Conservation (phyloP, 2,888 invertebrate species). For the Pachydiplax longipennis region DNA sequence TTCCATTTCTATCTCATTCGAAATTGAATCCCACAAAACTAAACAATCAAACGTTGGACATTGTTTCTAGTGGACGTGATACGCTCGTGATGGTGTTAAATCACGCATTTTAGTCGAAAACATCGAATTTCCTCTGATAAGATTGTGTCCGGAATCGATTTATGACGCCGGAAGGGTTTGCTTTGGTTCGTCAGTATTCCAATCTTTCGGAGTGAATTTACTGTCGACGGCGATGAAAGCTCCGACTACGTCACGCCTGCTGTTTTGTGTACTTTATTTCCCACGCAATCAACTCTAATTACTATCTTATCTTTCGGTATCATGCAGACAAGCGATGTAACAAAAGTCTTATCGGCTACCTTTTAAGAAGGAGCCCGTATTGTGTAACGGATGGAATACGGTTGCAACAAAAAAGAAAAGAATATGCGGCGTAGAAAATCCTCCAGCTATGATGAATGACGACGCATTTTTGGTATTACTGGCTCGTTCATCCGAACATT, state of each 20-base stretch:
- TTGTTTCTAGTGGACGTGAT: no score
- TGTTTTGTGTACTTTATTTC: not conserved
- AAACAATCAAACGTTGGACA: no score
- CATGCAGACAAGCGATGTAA: not conserved
- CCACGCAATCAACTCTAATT: not conserved
- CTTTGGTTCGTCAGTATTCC: not conserved
- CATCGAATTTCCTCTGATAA: no score
- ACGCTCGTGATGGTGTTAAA: no score
- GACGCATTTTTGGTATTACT: no score
- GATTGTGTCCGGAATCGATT: not conserved
- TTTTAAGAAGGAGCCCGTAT: not conserved
- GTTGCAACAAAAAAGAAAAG: not conserved
- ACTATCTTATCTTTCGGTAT: slow-evolving; percentile 39
- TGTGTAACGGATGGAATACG: not conserved
- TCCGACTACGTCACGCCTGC: not conserved
- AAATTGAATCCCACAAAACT: no score
- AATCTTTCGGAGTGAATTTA: not conserved
- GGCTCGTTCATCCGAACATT: no score
- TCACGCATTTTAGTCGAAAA: no score
- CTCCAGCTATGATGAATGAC: no score
- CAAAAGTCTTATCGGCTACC: slow-evolving; percentile 6
- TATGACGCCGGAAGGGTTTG: not conserved
- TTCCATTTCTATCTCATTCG: no score
- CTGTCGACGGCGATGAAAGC: not conserved
- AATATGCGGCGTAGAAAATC: no score